These are phyloP conservation scores for Atrichornis clamosus DNA, from an alignment of 2,113 vertebrate genomes.

Conservation along the genomic window DNA sequence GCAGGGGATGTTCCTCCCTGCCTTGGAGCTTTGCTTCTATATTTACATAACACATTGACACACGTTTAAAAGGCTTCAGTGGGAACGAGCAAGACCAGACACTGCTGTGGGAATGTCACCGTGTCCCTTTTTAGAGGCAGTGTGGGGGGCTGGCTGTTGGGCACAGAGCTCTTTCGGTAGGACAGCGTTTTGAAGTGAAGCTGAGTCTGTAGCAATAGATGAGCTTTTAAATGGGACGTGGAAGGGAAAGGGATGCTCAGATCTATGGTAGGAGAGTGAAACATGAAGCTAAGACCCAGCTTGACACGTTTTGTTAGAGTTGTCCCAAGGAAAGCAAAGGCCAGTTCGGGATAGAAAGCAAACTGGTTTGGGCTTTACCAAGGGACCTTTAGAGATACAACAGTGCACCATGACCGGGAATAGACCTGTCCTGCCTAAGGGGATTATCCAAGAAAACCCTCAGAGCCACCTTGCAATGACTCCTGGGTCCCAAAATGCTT, in stretches of 20 bases:
- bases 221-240: not conserved
- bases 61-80: slow-evolving; percentile 18
- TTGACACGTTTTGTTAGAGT: not conserved
- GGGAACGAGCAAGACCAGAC: not conserved
- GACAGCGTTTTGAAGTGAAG: not conserved
- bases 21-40: not conserved
- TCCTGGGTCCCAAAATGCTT: not conserved
- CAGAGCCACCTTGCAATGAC: not conserved
- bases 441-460: not conserved
- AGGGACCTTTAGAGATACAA: not conserved
- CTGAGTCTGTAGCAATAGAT: not conserved
- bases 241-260: not conserved
- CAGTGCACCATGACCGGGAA: not conserved
- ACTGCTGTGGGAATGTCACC: not conserved
- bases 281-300: not conserved
- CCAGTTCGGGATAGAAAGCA: not conserved
- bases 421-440: not conserved
- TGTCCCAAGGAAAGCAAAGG: not conserved
- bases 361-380: not conserved
- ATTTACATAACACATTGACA: slow-evolving; percentile 10
- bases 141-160: not conserved
- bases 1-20: not conserved
- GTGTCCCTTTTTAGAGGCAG: not conserved
- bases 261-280: not conserved
- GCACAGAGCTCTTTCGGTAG: not conserved